Percentiles rank a stretch among this genome's conserved stretches.
Evolutionary conservation across 2,797 vertebrate species (phyloP).

Genomic region (Petrocephalus sullivani): DNA sequence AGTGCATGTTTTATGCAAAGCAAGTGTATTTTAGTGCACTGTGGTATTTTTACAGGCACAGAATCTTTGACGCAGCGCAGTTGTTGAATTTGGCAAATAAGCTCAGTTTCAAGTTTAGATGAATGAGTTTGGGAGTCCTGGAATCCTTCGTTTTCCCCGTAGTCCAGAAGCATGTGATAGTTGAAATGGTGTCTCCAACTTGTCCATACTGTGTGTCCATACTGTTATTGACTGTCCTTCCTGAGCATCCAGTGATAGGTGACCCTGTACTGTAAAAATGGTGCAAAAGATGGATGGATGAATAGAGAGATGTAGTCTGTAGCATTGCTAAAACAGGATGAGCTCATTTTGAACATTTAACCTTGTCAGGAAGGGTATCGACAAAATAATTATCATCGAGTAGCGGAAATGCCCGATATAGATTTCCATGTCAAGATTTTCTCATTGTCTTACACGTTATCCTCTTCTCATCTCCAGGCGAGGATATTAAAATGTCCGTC

Average conservation of each 20-base stretch:
- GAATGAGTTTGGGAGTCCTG: background rate
- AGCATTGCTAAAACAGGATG: background rate
- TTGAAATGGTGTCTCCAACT: background rate
- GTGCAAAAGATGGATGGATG: background rate
- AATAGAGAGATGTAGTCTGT: background rate
- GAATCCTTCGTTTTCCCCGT: background rate
- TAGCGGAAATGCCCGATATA: background rate
- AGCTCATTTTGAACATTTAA: background rate
- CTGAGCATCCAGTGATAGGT: background rate
- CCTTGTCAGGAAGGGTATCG: background rate
- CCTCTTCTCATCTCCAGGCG: conserved; percentile 21
- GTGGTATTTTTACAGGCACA: background rate
- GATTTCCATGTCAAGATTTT: conserved; percentile 8
- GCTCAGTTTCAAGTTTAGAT: background rate
- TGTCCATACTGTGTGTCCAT: background rate
- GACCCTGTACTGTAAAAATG: background rate
- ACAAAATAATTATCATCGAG: background rate
- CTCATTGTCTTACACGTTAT: background rate
- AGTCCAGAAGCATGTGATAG: background rate
- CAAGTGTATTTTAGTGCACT: background rate
- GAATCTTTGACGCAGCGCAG: background rate
- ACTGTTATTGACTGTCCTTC: background rate
- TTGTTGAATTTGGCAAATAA: background rate
- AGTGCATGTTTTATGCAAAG: background rate
- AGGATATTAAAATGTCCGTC: conserved; percentile 49